phyloP scores from a whole-genome alignment of 30 jellyfish, hydroid and myxozoan species.

The Chironex yamaguchii region DNA sequence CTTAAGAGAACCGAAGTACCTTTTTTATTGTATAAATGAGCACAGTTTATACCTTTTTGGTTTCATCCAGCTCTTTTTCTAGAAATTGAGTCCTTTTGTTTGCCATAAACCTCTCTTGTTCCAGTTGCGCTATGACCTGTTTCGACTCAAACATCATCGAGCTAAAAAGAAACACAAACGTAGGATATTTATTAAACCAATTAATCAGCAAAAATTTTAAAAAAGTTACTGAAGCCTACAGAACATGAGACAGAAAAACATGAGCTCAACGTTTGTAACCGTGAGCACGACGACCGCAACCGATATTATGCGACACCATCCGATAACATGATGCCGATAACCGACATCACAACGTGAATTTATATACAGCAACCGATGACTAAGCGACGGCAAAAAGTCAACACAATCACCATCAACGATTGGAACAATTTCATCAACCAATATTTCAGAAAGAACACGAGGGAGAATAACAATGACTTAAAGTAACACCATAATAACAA shows the following conservation, averaged over 20 bases:
- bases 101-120: slow-evolving; percentile 74
- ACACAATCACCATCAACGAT: too few relatives aligned
- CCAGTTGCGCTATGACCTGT: slow-evolving; percentile 82
- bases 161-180: slow-evolving; percentile 34
- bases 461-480: too few relatives aligned
- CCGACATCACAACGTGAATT: too few relatives aligned
- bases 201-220: too few relatives aligned
- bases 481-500: too few relatives aligned
- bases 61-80: slow-evolving; percentile 79
- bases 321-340: neutral
- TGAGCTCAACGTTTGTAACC: neutral
- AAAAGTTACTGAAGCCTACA: neutral
- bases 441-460: too few relatives aligned
- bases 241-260: neutral
- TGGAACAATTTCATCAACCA: too few relatives aligned
- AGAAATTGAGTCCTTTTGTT: slow-evolving; percentile 77
- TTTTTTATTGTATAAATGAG: too few relatives aligned
- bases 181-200: too few relatives aligned
- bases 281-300: neutral
- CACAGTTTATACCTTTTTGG: slow-evolving; percentile 74
- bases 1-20: too few relatives aligned
- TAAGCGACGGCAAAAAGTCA: too few relatives aligned
- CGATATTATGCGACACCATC: neutral
- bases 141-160: slow-evolving; percentile 79
- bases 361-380: too few relatives aligned